Conservation (phyloP, 1,140 invertebrate species). For the Leptestheria dahalacensis region DNA sequence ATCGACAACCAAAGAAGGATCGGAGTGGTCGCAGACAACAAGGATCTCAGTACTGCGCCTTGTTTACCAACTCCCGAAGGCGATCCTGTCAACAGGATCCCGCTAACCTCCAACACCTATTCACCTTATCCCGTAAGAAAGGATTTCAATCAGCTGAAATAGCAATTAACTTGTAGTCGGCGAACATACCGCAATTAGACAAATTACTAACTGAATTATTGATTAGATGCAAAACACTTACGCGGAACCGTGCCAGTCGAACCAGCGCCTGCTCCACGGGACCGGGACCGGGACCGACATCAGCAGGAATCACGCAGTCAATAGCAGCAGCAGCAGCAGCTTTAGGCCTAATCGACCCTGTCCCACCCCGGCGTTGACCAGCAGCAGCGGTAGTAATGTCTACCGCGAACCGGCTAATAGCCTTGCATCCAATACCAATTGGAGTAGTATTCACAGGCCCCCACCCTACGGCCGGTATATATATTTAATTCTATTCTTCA, state of each 20-base stretch:
- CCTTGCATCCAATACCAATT: background rate
- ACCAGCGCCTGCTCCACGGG: background rate
- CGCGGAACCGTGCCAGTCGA: background rate
- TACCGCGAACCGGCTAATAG: background rate
- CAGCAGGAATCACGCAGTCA: background rate
- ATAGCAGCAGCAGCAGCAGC: background rate
- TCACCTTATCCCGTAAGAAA: too few relatives aligned
- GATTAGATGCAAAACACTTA: background rate
- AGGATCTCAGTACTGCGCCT: slow-evolving; percentile 11
- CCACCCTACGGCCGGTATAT: slow-evolving; percentile 3
- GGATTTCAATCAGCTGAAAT: too few relatives aligned
- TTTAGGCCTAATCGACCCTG: background rate
- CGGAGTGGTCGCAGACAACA: slow-evolving; percentile 6
- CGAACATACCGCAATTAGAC: too few relatives aligned
- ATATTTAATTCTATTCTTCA: background rate
- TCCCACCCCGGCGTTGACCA: background rate
- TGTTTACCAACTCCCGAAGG: slow-evolving; percentile 2
- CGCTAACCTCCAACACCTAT: background rate
- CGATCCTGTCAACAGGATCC: background rate
- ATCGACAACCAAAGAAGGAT: background rate
- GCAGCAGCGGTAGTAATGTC: background rate
- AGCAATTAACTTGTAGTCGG: too few relatives aligned
- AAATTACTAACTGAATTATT: too few relatives aligned
- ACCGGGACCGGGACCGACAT: background rate
- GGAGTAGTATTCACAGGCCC: slow-evolving; percentile 1